These are phyloP conservation scores for Melanotaenia parkinsoni DNA, from an alignment of 2,797 vertebrate species.

Conservation along the genomic window DNA sequence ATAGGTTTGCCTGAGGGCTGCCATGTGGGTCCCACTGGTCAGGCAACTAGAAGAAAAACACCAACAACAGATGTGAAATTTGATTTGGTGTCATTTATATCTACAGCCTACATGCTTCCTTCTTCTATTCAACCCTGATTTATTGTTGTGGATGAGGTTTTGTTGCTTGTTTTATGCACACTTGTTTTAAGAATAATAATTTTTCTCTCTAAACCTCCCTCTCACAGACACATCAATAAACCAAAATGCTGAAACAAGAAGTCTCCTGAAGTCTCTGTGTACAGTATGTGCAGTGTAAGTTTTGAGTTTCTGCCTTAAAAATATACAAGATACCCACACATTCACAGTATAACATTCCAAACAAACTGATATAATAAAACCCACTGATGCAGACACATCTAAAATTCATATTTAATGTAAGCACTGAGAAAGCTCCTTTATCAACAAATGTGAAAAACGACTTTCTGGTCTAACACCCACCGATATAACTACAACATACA, in stretches of 20 bases:
- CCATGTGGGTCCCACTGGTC: slow-evolving; percentile 96
- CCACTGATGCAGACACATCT: no score
- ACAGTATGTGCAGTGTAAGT: no score
- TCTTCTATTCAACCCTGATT: neutral
- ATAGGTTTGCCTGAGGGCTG: slow-evolving; percentile 92
- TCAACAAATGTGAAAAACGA: no score
- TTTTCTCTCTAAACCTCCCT: no score
- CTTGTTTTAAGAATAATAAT: neutral
- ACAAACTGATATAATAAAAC: no score
- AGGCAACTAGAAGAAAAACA: slow-evolving; percentile 82
- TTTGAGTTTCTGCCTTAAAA: no score
- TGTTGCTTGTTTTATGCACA: neutral
- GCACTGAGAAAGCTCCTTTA: no score
- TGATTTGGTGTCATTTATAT: neutral
- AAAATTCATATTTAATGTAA: no score
- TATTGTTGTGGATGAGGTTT: neutral
- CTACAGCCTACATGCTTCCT: neutral
- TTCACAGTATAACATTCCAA: no score
- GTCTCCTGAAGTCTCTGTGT: no score
- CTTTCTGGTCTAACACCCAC: neutral
- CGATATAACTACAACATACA: neutral
- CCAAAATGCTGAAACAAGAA: no score
- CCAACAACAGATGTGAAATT: slow-evolving; percentile 12
- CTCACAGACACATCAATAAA: neutral
- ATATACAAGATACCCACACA: no score